Evolutionary conservation across 2,113 vertebrate species (phyloP).

Genomic region (Nesogale talazaci): DNA sequence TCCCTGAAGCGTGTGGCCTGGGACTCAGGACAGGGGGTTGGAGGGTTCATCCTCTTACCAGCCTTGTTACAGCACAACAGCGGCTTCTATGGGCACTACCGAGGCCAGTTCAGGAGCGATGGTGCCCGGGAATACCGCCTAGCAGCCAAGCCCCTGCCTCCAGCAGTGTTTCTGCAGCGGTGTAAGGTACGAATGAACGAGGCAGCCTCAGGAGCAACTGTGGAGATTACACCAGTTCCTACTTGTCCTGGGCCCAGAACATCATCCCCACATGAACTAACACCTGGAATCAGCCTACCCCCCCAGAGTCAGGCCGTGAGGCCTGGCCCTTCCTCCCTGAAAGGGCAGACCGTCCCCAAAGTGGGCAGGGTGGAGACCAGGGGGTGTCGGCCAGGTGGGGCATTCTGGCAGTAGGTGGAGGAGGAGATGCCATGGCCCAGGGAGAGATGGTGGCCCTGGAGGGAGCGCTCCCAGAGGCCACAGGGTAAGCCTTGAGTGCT

Average conservation of each 20-base stretch:
- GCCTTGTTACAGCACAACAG: slow-evolving; percentile 81
- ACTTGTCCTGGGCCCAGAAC: background rate
- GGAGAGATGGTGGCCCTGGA: background rate
- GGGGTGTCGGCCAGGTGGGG: background rate
- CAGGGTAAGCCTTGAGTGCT: slow-evolving; percentile 45
- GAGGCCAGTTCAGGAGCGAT: slow-evolving; percentile 83
- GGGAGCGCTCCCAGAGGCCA: background rate
- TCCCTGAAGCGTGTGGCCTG: background rate
- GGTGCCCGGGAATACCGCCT: slow-evolving; percentile 80
- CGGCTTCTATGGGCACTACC: slow-evolving; percentile 89
- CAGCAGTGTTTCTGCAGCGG: slow-evolving; percentile 78
- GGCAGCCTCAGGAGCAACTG: rapidly evolving
- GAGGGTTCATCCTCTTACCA: slow-evolving; percentile 45
- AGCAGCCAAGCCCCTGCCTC: slow-evolving; percentile 83
- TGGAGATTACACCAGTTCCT: rapidly evolving
- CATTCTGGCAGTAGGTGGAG: background rate
- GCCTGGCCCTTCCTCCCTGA: background rate
- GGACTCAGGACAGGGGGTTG: background rate
- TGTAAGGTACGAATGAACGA: slow-evolving; percentile 75
- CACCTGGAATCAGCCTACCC: background rate
- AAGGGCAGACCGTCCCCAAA: background rate
- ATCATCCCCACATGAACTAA: background rate
- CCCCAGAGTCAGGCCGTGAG: background rate
- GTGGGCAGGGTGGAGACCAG: background rate
- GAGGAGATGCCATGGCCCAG: background rate